Percentiles rank a stretch among this genome's conserved stretches.
These are phyloP conservation scores for Hemibagrus wyckioides DNA, from an alignment of 2,113 vertebrate genomes.

Conservation along the genomic window DNA sequence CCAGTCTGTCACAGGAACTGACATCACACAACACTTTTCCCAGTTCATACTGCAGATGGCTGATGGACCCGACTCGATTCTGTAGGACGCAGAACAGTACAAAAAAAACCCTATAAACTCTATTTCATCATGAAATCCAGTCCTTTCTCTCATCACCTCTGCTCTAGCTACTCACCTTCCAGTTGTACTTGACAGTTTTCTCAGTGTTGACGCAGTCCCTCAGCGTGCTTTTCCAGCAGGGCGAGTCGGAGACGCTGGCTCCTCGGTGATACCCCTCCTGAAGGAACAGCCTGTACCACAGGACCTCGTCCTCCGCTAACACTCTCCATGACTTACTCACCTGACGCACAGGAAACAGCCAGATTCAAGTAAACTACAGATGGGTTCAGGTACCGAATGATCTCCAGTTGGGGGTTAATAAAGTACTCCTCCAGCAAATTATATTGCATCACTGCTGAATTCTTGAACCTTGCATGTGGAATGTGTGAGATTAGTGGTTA, in stretches of 20 bases:
- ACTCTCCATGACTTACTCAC: constrained; percentile 90
- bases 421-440: too few species aligned
- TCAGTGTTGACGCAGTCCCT: constrained; percentile 81
- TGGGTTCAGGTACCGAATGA: too few species aligned
- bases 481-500: too few species aligned
- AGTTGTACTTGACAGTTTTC: constrained; percentile 82
- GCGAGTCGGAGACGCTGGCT: constrained; percentile 78
- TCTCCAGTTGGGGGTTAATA: too few species aligned
- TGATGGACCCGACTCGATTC: constrained; percentile 88
- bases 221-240: constrained; percentile 89
- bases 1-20: constrained; percentile 79
- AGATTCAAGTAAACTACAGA: neutral
- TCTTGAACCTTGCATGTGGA: neutral
- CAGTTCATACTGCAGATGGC: constrained; percentile 84
- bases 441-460: too few species aligned
- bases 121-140: neutral
- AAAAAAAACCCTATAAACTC: neutral
- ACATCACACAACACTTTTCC: constrained; percentile 87
- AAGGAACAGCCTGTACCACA: constrained; percentile 88
- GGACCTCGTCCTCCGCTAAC: constrained; percentile 87
- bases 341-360: constrained; percentile 67
- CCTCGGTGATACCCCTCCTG: constrained; percentile 80
- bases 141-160: neutral
- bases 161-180: constrained; percentile 82
- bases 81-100: constrained; percentile 54